Conservation (phyloP, 2,113 vertebrate genomes). For the Phalacrocorax carbo region DNA sequence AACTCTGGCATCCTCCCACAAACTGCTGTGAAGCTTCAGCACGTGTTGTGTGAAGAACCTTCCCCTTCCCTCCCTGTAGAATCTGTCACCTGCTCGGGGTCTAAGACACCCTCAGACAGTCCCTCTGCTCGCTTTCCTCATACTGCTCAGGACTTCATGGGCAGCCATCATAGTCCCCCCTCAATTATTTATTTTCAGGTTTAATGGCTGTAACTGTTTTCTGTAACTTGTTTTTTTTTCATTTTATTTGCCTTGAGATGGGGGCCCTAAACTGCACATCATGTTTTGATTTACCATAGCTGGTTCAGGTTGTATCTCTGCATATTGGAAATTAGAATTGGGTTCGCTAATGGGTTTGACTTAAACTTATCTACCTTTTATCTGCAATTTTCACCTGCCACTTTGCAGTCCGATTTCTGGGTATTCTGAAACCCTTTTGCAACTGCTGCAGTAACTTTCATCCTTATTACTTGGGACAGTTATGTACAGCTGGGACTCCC, state of each 20-base stretch:
- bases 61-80: not conserved
- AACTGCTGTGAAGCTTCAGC: not conserved
- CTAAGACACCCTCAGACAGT: not conserved
- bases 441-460: not conserved
- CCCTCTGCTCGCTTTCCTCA: not conserved
- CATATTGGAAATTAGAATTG: not conserved
- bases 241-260: not conserved
- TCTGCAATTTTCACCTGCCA: not conserved
- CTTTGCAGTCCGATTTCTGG: not conserved
- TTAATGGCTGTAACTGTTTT: not conserved
- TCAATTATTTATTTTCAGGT: not conserved
- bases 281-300: not conserved
- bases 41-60: fast-evolving
- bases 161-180: not conserved
- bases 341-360: not conserved
- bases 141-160: not conserved
- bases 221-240: not conserved
- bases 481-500: not conserved
- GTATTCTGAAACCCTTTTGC: not conserved
- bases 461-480: not conserved
- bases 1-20: not conserved
- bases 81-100: not conserved
- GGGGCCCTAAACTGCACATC: not conserved
- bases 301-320: not conserved
- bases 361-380: not conserved